Percentiles rank a stretch among this genome's conserved stretches.
Conservation (phyloP, 2,113 vertebrate genomes). For the Cnemophilus loriae region DNA sequence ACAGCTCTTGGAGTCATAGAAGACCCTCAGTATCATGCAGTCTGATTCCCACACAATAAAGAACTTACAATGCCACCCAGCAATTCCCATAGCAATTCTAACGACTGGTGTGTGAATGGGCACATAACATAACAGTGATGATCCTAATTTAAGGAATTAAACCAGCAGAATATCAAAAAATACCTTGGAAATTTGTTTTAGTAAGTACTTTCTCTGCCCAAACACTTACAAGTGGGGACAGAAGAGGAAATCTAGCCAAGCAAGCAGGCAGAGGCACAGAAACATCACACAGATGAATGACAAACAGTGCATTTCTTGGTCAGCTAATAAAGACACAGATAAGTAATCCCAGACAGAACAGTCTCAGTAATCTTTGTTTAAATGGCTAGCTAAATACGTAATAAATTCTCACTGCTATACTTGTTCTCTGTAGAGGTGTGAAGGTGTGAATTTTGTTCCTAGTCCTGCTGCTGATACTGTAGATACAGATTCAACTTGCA, state of each 20-base stretch:
- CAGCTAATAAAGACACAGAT: background rate
- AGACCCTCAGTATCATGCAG: background rate
- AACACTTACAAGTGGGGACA: background rate
- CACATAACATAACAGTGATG: background rate
- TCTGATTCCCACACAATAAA: background rate
- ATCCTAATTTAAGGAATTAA: background rate
- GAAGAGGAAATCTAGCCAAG: background rate
- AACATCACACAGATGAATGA: background rate
- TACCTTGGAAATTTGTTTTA: background rate
- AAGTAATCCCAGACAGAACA: background rate
- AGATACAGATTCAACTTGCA: background rate
- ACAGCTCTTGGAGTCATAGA: background rate
- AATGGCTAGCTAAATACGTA: background rate
- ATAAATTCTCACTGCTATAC: background rate
- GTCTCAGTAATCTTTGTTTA: background rate
- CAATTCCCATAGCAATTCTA: background rate
- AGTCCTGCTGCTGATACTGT: background rate
- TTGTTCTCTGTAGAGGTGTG: background rate
- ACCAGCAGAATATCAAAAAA: background rate
- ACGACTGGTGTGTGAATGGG: background rate
- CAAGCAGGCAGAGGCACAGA: background rate
- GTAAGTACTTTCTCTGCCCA: background rate
- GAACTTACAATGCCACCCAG: background rate
- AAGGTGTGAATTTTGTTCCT: slow-evolving; percentile 19
- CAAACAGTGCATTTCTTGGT: background rate